Percentiles rank a stretch among this genome's conserved stretches.
Conservation (phyloP, 2,797 vertebrate species). For the Gastrophryne carolinensis region DNA sequence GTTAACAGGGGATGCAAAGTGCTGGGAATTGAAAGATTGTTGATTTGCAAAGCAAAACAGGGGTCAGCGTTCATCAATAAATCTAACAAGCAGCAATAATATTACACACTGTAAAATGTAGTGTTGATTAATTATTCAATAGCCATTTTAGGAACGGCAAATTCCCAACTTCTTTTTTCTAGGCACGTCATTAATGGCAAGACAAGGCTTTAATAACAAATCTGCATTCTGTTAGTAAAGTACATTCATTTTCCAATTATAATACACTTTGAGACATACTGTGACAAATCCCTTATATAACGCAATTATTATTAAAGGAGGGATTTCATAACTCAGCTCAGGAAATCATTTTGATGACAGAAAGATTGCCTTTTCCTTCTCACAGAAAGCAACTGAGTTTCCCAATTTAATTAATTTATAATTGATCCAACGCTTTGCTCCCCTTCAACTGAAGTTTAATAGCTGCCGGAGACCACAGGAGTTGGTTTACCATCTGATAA, state of each 20-base stretch:
- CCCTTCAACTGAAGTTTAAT: slow-evolving; percentile 24
- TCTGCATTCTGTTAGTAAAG: slow-evolving; percentile 19
- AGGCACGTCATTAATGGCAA: not conserved
- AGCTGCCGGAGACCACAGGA: slow-evolving; percentile 27
- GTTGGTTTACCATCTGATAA: slow-evolving; percentile 37
- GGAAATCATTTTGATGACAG: slow-evolving; percentile 22
- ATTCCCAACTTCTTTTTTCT: too few species aligned
- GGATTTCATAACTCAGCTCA: slow-evolving; percentile 29
- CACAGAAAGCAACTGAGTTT: slow-evolving; percentile 7
- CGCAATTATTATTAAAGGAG: slow-evolving; percentile 15
- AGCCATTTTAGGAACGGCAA: too few species aligned
- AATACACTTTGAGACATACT: slow-evolving; percentile 30
- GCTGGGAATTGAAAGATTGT: too few species aligned
- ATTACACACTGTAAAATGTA: too few species aligned
- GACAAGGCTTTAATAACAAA: not conserved
- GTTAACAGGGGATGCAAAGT: too few species aligned
- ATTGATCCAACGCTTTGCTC: slow-evolving; percentile 20
- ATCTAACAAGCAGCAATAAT: too few species aligned
- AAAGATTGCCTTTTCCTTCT: slow-evolving; percentile 9
- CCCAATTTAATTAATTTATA: slow-evolving; percentile 34
- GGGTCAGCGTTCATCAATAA: too few species aligned
- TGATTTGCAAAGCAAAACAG: too few species aligned
- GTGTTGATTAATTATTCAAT: too few species aligned
- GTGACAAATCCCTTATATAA: slow-evolving; percentile 30
- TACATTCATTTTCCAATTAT: slow-evolving; percentile 24